phyloP scores from a whole-genome alignment of 2,113 vertebrate species.

The Amazona guildingii region DNA sequence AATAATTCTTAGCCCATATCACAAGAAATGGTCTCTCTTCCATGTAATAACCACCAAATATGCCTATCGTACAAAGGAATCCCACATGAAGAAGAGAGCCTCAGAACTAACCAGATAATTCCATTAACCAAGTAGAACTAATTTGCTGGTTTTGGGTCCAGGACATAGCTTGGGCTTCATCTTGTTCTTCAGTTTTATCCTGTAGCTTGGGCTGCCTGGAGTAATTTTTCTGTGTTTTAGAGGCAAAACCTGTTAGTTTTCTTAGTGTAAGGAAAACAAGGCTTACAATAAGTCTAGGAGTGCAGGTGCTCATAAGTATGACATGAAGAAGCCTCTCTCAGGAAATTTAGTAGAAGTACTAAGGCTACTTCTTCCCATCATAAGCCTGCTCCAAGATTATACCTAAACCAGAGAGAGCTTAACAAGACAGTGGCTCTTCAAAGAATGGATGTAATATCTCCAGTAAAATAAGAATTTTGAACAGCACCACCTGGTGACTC shows the following conservation, averaged over 20 bases:
- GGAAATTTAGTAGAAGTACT: neutral
- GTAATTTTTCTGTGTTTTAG: neutral
- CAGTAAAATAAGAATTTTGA: neutral
- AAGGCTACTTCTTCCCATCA: neutral
- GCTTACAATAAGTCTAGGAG: neutral
- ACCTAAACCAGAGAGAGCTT: neutral
- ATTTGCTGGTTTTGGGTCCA: neutral
- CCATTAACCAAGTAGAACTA: neutral
- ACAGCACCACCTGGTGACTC: constrained; percentile 15
- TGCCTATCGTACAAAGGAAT: neutral
- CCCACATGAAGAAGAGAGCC: neutral
- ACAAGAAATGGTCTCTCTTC: neutral
- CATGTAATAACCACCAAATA: neutral
- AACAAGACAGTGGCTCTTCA: neutral
- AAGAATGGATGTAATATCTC: neutral
- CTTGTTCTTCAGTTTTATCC: neutral
- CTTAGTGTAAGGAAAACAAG: neutral
- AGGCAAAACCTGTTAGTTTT: neutral
- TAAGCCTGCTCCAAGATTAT: neutral
- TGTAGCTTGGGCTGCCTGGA: neutral
- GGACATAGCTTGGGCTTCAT: neutral
- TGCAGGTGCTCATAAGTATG: neutral
- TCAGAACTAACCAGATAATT: neutral
- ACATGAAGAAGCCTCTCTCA: neutral
- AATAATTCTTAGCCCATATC: neutral